A percentile compares a stretch with the other conserved stretches of the same genome.
These are phyloP conservation scores for Himantopus leucocephalus DNA, from an alignment of 2,113 vertebrate genomes.

Conservation along the genomic window DNA sequence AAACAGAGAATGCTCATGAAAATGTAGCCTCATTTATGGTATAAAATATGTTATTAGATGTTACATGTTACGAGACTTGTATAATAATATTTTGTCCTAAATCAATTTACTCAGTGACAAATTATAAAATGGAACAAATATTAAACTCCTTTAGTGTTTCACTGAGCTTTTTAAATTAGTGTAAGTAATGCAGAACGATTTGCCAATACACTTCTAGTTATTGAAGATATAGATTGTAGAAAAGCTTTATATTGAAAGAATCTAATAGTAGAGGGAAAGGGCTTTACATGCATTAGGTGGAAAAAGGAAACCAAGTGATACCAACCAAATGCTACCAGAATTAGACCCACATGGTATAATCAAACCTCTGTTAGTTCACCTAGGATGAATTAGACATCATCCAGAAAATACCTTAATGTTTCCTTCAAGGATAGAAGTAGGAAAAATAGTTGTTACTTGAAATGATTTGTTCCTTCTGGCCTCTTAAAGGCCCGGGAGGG, in stretches of 20 bases:
- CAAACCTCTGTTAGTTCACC: neutral
- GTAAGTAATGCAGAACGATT: neutral
- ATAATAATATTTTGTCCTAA: neutral
- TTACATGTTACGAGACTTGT: neutral
- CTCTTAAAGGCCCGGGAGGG: neutral
- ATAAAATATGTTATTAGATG: neutral
- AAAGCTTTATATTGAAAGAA: neutral
- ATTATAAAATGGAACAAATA: neutral
- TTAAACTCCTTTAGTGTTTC: neutral
- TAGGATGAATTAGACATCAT: neutral
- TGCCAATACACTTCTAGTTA: neutral
- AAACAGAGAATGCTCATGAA: neutral
- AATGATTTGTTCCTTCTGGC: neutral
- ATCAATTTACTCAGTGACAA: neutral
- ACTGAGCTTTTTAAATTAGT: neutral
- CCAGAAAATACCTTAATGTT: neutral
- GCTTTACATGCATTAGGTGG: neutral
- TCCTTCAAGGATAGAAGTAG: neutral
- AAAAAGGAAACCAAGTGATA: conserved; percentile 41
- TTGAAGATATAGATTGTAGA: neutral
- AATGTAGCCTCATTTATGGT: neutral
- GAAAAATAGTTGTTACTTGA: neutral
- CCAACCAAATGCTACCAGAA: neutral
- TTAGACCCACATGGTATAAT: neutral
- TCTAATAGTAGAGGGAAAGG: neutral